Evolutionary conservation across 2,113 vertebrate genomes (phyloP), one percentile per base, ranked within the genome.

Genomic region (Meriones unguiculatus): DNA sequence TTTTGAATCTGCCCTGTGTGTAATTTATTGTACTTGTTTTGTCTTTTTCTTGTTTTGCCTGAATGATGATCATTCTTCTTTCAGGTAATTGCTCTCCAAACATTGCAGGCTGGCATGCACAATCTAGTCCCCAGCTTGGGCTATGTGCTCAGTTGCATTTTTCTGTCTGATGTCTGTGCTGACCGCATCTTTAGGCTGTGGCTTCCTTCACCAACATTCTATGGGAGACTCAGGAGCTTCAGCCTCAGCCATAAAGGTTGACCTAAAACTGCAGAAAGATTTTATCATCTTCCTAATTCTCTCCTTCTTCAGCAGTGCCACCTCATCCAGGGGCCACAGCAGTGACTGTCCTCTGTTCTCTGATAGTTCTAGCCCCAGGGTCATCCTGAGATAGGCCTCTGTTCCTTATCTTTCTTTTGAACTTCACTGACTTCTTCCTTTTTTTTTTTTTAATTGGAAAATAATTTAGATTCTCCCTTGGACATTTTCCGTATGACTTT

Each of bases 311-410:
- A 24, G 30, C 54, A 89, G 4, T 9, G 24, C 4, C 6, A 25
- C 32, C 70, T 52, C 18, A 41, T 10, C n/a, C 52, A 8, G 8
- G 7, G n/a, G 5, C 25, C 22, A 1, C 0, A 2, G 22, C 7
- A 6, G 7, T 0, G 52, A 50, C 0, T 2, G 9, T 6, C 25
- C 14, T 10, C 41, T 82, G 18, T 57, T 35, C 28, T 30, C 17
- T 41, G 10, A 9, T 8, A 2, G 38, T 77, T 22, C 11, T 11
- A 46, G 3, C 5, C 2, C 52, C 30, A 1, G n/a, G 15, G 41
- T 38, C 65, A 22, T 30, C 20, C 15, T 57, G 38, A 18, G 10
- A 59, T 5, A 2, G n/a, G 30, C 41, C 18, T 41, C 46, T 88
- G 52, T 7, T 7, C 20, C 30, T 5, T 25, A 24, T 25, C 67